Percentiles rank a stretch among this genome's conserved stretches.
These are phyloP conservation scores for Sericinus montela DNA, from an alignment of 2,888 invertebrate species.

Conservation along the genomic window DNA sequence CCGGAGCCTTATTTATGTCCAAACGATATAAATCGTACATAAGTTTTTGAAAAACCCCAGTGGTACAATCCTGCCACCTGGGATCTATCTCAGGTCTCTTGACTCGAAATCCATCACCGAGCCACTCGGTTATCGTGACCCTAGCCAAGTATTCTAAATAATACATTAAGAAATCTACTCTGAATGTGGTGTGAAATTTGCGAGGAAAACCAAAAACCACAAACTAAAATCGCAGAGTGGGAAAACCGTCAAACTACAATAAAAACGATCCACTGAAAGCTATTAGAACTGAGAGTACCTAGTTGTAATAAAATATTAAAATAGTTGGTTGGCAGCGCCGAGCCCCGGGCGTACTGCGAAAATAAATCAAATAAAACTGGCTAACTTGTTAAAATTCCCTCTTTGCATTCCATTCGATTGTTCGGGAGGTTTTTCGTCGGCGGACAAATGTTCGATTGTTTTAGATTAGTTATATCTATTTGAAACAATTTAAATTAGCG, in stretches of 20 bases:
- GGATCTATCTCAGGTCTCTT: no score
- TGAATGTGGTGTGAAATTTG: background rate
- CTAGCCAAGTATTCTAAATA: no score
- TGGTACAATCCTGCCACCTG: no score
- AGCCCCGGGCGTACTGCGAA: slow-evolving; percentile 30
- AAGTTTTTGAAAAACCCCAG: no score
- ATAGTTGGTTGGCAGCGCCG: slow-evolving; percentile 35
- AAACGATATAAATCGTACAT: no score
- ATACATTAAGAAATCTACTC: no score
- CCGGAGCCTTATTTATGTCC: no score
- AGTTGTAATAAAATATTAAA: slow-evolving; percentile 55
- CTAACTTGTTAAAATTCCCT: slow-evolving; percentile 41
- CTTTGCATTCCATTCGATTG: slow-evolving; percentile 28
- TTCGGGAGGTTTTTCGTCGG: slow-evolving; percentile 24
- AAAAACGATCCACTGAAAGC: slow-evolving; percentile 46
- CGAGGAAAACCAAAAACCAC: slow-evolving; percentile 25
- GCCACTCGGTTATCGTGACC: no score
- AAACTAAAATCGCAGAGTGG: slow-evolving; percentile 33
- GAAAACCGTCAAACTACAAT: slow-evolving; percentile 40
- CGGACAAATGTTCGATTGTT: slow-evolving; percentile 15
- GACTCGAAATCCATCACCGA: no score
- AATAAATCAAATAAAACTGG: slow-evolving; percentile 46
- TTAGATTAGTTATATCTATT: background rate
- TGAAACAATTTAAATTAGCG: slow-evolving; percentile 5
- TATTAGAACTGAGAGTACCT: slow-evolving; percentile 49